Evolutionary conservation across 2,113 vertebrate species (phyloP), one percentile per base, ranked within the genome.

Genomic region (Mirounga angustirostris): DNA sequence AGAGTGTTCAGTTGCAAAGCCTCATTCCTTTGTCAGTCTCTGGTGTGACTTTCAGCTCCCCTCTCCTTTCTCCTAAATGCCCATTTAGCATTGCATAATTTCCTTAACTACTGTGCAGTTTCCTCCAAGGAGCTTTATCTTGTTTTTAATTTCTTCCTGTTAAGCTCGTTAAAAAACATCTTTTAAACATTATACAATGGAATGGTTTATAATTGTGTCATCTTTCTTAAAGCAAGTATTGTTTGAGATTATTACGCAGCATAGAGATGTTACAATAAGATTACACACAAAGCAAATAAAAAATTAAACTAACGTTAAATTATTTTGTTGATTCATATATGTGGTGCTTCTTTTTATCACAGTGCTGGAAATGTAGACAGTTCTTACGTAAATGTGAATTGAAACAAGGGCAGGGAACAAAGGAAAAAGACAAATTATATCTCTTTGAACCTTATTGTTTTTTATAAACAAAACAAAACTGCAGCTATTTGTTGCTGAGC

Each of bases 141-240:
- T 95, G 96, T 98, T 98, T 97, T 98, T 98, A 98, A 98, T 98
- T 97, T 97, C 98, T 98, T 98, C 98, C 98, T 98, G 97, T 98
- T 98, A 97, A 98, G 91, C 96, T 98, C 98, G 98, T 97, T 98
- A 98, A 97, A 97, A 97, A 97, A 85, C 94, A 97, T 97, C 96
- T 98, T 97, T 98, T 97, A 95, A 97, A 63, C 97, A 95, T 98
- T 97, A 95, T 98, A 96, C 97, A 97, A 95, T 94, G 85, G 94
- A 96, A 97, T 96, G 93, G 81, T 97, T 98, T 98, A 97, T 97
- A 98, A 98, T 94, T 97, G 96, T 96, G 91, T 91, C 81, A 2
- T 98, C 97, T 97, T 97, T 97, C 97, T 97, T 97, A 89, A 96
- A 97, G 96, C 85, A 97, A 97, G 95, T 97, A 92, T 97, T 98